Evolutionary conservation across 1,140 invertebrate genomes (phyloP).

Genomic region (Nasonia longicornis): DNA sequence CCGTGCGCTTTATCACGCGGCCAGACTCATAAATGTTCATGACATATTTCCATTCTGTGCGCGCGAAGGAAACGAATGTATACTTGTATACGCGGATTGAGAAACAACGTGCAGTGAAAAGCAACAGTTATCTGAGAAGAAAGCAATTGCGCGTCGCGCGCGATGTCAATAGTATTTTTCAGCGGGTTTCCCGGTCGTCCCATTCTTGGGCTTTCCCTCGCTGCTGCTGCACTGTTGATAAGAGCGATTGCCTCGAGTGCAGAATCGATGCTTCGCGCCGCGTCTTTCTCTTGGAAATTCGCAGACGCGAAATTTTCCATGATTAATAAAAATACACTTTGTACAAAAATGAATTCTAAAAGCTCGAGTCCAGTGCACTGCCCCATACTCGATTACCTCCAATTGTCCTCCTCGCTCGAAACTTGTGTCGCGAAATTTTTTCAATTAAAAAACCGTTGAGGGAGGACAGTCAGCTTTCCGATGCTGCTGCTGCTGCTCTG

Average conservation of each 20-base stretch:
- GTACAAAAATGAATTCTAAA: neutral
- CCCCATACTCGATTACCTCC: no score
- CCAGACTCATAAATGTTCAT: neutral
- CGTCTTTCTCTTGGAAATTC: conserved; percentile 8
- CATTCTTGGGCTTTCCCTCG: neutral
- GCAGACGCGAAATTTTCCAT: neutral
- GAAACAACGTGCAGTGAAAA: neutral
- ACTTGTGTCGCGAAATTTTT: conserved; percentile 62
- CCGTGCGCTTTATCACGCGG: neutral
- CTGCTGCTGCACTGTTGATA: neutral
- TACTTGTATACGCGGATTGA: neutral
- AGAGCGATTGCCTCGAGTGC: neutral
- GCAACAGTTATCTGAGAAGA: conserved; percentile 17
- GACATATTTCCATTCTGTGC: conserved; percentile 2
- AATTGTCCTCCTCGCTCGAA: conserved; percentile 38
- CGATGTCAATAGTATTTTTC: neutral
- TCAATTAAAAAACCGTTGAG: conserved; percentile 62
- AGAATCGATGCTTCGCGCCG: conserved; percentile 41
- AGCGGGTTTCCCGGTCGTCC: neutral
- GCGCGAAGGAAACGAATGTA: neutral
- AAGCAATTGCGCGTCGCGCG: neutral
- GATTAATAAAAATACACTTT: no score
- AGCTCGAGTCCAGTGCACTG: no score
- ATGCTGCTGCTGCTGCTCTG: conserved; percentile 45
- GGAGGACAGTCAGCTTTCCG: conserved; percentile 51